Conservation (phyloP, 2,113 vertebrate species). For the rabbit (Oryctolagus cuniculus) region DNA sequence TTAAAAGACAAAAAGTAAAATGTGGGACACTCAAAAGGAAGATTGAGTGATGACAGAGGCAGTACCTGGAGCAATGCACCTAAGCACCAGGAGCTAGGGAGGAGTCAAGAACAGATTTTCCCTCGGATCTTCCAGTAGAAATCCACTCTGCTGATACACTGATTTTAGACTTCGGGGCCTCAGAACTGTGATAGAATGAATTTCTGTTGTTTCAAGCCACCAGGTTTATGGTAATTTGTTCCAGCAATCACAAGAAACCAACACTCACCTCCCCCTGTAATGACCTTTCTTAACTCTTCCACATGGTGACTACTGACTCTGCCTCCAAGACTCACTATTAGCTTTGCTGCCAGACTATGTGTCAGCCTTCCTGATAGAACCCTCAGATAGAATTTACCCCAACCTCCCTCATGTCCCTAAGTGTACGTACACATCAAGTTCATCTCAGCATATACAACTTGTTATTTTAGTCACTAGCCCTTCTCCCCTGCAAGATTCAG, state of each 20-base stretch:
- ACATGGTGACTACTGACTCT: not conserved
- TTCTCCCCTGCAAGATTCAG: not conserved
- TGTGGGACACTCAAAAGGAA: not conserved
- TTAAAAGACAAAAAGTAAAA: not conserved
- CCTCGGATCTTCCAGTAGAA: not conserved
- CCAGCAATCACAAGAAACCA: too few relatives aligned
- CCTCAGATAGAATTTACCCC: too few relatives aligned
- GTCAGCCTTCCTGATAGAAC: not conserved
- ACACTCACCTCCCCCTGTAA: not conserved
- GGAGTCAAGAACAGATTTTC: not conserved
- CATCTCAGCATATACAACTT: not conserved
- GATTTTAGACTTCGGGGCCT: not conserved
- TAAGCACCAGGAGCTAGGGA: not conserved
- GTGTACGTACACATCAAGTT: too few relatives aligned
- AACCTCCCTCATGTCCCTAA: not conserved
- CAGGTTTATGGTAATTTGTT: not conserved
- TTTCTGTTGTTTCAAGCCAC: not conserved
- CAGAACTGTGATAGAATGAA: not conserved
- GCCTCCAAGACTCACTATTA: not conserved
- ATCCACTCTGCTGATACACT: not conserved
- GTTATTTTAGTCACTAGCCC: not conserved
- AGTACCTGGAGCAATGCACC: rapidly evolving
- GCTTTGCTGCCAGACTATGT: not conserved
- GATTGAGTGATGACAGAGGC: rapidly evolving
- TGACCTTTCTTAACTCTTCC: not conserved